Conservation (phyloP, 2,888 invertebrate species). For the Zonitis immaculata region DNA sequence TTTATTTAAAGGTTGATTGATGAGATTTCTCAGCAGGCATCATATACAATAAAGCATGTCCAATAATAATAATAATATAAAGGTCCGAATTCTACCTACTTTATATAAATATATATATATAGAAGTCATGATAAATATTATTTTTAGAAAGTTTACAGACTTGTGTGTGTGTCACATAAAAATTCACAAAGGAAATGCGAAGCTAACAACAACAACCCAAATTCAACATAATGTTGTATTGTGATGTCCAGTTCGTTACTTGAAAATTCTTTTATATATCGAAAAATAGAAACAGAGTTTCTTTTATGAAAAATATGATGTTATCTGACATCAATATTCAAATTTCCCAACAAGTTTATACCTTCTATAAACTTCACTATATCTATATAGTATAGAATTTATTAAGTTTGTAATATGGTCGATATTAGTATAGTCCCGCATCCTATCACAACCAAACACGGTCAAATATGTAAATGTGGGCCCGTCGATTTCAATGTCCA, state of each 20-base stretch:
- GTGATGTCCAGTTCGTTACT: constrained; percentile 20
- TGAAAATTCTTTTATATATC: constrained; percentile 23
- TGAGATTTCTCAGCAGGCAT: constrained; percentile 18
- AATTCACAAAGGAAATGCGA: constrained; percentile 35
- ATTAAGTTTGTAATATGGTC: constrained; percentile 40
- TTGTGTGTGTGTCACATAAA: constrained; percentile 39
- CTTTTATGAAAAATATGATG: constrained; percentile 33
- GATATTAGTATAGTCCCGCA: constrained; percentile 39
- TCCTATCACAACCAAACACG: constrained; percentile 47
- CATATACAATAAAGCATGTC: background rate
- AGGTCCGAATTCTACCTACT: constrained; percentile 3
- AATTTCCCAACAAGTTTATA: constrained; percentile 43
- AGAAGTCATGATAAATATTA: constrained; percentile 44
- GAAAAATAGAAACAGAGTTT: too few relatives aligned
- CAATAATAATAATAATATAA: too few relatives aligned
- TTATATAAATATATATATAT: background rate
- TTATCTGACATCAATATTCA: constrained; percentile 47
- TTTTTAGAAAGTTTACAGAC: constrained; percentile 41
- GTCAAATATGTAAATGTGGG: constrained; percentile 45
- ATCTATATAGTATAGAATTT: too few relatives aligned
- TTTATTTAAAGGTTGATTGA: constrained; percentile 33
- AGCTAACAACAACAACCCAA: constrained; percentile 5
- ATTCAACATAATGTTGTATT: constrained; percentile 26
- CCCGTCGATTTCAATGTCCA: constrained; percentile 32
- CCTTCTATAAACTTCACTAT: constrained; percentile 39